Evolutionary conservation across 2,113 vertebrate species (phyloP).

Genomic region (Cyanistes caeruleus): DNA sequence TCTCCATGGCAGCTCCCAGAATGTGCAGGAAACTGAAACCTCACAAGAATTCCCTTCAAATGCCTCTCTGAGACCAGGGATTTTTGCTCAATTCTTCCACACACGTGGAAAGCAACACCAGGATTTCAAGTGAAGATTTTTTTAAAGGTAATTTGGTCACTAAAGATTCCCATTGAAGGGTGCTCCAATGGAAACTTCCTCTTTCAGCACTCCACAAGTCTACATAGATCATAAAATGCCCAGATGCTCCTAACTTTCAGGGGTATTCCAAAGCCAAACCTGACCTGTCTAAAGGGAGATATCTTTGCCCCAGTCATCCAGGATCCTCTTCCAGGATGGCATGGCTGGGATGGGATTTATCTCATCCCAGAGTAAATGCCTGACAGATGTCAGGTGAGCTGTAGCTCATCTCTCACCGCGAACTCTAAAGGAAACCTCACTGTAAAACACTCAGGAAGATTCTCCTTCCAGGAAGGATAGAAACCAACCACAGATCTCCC

Average conservation of each 20-base stretch:
- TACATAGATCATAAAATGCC: neutral
- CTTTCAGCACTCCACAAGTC: neutral
- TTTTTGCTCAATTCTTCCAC: neutral
- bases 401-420: neutral
- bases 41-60: neutral
- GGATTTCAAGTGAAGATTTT: neutral
- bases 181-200: neutral
- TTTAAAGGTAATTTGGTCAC: rapidly evolving
- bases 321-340: neutral
- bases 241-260: neutral
- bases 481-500: neutral
- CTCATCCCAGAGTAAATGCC: neutral
- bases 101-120: neutral
- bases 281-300: neutral
- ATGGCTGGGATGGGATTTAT: neutral
- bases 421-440: neutral
- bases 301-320: neutral
- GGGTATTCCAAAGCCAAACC: neutral
- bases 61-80: rapidly evolving
- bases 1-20: neutral
- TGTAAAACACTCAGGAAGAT: neutral
- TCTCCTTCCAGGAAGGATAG: neutral
- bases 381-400: neutral
- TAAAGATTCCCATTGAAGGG: neutral
- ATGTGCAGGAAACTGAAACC: rapidly evolving